Evolutionary conservation across 2,113 vertebrate genomes (phyloP).

Genomic region (Heterochromis multidens): DNA sequence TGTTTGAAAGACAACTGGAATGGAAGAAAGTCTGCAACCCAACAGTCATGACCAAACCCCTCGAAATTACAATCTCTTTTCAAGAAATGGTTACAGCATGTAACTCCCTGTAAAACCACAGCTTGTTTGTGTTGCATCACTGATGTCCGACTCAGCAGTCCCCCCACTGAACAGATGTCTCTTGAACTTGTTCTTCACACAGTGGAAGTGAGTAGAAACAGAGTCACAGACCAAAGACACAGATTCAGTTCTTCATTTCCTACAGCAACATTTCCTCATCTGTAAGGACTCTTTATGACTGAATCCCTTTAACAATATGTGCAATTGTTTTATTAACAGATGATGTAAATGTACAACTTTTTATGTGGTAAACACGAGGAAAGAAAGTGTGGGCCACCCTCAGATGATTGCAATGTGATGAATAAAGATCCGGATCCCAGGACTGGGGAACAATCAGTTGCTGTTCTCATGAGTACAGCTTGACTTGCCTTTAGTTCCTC

Average conservation of each 20-base stretch:
- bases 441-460: constrained; percentile 7
- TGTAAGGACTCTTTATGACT: not conserved
- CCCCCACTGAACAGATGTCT: constrained; percentile 28
- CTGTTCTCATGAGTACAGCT: constrained; percentile 22
- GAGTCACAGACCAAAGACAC: constrained; percentile 12
- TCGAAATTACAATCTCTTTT: not conserved
- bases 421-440: not conserved
- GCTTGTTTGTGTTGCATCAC: constrained; percentile 22
- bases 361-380: not conserved
- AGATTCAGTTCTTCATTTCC: not conserved
- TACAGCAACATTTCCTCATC: not conserved
- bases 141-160: constrained; percentile 20
- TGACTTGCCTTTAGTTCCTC: not conserved
- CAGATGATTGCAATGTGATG: not conserved
- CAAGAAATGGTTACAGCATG: not conserved
- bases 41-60: not conserved
- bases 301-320: not conserved
- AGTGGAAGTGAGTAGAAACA: constrained; percentile 23
- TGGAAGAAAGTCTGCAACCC: not conserved
- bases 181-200: not conserved
- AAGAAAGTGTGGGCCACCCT: not conserved
- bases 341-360: not conserved
- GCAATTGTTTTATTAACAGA: constrained; percentile 6
- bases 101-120: not conserved
- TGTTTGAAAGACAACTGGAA: not conserved